Base-by-base conservation (phyloP, 2,888 invertebrate species). In the Mimachlamys varia region DNA sequence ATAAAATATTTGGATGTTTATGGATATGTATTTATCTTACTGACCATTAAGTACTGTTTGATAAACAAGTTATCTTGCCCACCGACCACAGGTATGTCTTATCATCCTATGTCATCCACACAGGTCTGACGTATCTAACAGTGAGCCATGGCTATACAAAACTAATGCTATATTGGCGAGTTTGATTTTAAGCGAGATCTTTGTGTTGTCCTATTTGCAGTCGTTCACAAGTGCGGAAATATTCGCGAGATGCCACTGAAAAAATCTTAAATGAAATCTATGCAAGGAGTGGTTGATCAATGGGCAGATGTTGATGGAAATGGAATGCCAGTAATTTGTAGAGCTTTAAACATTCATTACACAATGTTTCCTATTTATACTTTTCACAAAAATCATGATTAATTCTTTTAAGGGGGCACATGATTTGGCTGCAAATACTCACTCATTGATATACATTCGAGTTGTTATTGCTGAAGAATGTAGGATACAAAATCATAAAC, bases 401-500 rank as follows among this genome's bases (percentile, higher is more conserved):
- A 2, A 12, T 53, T 58, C 33, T 76, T 76, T 33, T 13, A 13
- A 15, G 33, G 0, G 76, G n/a, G n/a, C n/a, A 76, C 33, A 76
- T 76, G 76, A 76, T 33, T 76, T 76, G 76, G 76, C 76, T 76
- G 76, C 76, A 33, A 76, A 76, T 27, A 33, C n/a, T 62, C 4
- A 27, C 27, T 76, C 27, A 10, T 76, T 76, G 33, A 33, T 76
- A 33, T 33, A n/a, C n/a, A 33, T 76, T 33, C 27, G 12, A 12
- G 27, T 33, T 76, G 33, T 76, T 76, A 27, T 76, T 76, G 27
- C 76, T 76, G 76, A 76, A 27, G 76, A 76, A 76, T 76, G 76
- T 76, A 22, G 76, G 76, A 33, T 76, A 76, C 76, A 76, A 76
- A 76, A 76, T 76, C 76, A 76, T 76, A 33, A 27, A 76, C 33